These are phyloP conservation scores for Phrixothrix hirtus DNA, from an alignment of 2,888 invertebrate genomes.

Conservation along the genomic window DNA sequence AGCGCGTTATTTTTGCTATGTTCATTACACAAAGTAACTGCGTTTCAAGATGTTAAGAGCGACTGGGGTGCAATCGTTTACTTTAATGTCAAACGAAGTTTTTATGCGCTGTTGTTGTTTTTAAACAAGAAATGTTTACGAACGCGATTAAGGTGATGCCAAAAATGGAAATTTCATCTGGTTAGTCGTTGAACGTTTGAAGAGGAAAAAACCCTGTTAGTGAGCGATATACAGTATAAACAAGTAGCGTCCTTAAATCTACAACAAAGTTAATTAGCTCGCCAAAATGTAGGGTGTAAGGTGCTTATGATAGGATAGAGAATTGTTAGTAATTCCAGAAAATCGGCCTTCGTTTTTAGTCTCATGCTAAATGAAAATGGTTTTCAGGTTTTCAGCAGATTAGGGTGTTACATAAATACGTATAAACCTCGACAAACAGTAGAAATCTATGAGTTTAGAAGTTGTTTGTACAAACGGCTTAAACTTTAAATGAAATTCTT, in stretches of 20 bases:
- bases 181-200: no score
- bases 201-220: not conserved
- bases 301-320: conserved; percentile 17
- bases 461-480: not conserved
- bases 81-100: no score
- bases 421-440: conserved; percentile 7
- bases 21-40: no score
- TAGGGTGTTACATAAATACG: conserved; percentile 12
- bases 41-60: no score
- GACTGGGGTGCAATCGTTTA: no score
- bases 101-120: no score
- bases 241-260: conserved; percentile 2
- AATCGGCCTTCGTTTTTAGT: conserved; percentile 16
- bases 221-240: not conserved
- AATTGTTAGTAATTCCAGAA: conserved; percentile 12
- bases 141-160: no score
- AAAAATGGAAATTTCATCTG: no score
- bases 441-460: conserved; percentile 9
- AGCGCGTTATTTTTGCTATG: no score
- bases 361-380: conserved; percentile 13
- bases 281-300: conserved; percentile 21
- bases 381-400: conserved; percentile 18
- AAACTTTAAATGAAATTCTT: conserved; percentile 1
- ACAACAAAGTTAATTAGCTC: conserved; percentile 14
- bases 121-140: no score